Conservation (phyloP, 2,888 invertebrate species). For the Spodoptera littoralis region DNA sequence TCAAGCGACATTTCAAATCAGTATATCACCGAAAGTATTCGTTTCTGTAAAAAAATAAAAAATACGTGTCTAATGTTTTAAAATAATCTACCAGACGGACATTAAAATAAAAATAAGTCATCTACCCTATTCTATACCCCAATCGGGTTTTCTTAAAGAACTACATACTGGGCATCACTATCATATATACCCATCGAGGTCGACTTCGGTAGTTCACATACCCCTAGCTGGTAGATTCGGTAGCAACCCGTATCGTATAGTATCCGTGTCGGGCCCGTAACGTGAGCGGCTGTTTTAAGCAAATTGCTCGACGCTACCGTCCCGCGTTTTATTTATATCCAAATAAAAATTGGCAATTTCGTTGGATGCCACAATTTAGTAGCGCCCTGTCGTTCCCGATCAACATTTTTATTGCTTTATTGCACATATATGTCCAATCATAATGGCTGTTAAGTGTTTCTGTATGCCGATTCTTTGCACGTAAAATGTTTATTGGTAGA, state of each 20-base stretch:
- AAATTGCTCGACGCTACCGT: constrained; percentile 78
- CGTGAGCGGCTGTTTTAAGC: constrained; percentile 77
- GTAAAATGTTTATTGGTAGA: not conserved
- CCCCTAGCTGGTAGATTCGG: not conserved
- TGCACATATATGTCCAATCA: constrained; percentile 41
- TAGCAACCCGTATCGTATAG: constrained; percentile 31
- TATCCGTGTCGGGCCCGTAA: constrained; percentile 43
- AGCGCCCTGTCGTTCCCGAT: constrained; percentile 51
- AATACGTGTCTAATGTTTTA: no score
- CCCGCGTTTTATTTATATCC: constrained; percentile 82
- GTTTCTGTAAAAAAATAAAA: no score
- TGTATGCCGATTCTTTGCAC: constrained; percentile 7
- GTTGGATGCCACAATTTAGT: constrained; percentile 68
- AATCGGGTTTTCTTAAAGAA: no score
- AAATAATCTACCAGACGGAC: no score
- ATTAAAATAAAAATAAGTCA: no score
- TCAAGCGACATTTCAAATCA: no score
- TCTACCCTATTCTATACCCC: no score
- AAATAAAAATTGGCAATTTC: constrained; percentile 82
- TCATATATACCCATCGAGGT: not conserved
- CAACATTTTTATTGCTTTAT: constrained; percentile 50
- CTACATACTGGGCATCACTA: no score
- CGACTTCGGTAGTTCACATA: constrained; percentile 18
- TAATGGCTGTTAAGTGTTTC: constrained; percentile 42
- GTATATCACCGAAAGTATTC: no score